Percentiles rank a stretch among this genome's conserved stretches.
These are phyloP conservation scores for Sturnira hondurensis DNA, from an alignment of 2,113 vertebrate species.

Conservation along the genomic window DNA sequence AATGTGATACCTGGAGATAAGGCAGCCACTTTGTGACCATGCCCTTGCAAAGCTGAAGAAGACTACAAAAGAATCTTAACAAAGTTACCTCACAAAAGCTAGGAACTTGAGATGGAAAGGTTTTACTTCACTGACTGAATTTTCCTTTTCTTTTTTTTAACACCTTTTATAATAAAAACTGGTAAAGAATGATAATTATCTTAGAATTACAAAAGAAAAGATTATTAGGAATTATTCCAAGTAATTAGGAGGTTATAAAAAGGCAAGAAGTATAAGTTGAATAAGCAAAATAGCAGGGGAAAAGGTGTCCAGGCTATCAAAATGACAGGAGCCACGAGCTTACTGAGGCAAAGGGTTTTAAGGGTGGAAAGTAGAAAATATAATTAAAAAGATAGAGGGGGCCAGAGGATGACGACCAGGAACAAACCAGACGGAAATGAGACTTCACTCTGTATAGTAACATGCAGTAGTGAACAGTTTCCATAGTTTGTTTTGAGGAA, in stretches of 20 bases:
- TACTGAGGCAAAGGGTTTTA: background rate
- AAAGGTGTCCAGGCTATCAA: background rate
- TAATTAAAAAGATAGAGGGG: background rate
- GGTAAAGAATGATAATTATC: background rate
- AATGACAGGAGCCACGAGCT: background rate
- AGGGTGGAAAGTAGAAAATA: background rate
- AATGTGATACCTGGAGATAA: background rate
- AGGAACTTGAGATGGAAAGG: background rate
- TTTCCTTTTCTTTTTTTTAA: background rate
- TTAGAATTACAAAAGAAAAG: background rate
- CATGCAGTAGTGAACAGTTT: accelerated
- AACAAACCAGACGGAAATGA: background rate
- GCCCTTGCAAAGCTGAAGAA: background rate
- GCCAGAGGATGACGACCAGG: background rate
- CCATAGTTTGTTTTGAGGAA: background rate
- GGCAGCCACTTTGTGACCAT: background rate
- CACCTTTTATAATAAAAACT: background rate
- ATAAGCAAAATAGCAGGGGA: background rate
- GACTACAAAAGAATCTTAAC: background rate
- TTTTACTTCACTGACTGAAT: background rate
- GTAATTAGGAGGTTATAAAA: background rate
- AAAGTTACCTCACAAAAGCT: background rate
- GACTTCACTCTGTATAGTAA: background rate
- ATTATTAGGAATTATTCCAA: background rate
- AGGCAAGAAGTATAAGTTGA: background rate